A percentile compares a stretch with the other conserved stretches of the same genome.
phyloP scores from a whole-genome alignment of 35 echinoderm and acorn worm species.

The Apostichopus californicus region DNA sequence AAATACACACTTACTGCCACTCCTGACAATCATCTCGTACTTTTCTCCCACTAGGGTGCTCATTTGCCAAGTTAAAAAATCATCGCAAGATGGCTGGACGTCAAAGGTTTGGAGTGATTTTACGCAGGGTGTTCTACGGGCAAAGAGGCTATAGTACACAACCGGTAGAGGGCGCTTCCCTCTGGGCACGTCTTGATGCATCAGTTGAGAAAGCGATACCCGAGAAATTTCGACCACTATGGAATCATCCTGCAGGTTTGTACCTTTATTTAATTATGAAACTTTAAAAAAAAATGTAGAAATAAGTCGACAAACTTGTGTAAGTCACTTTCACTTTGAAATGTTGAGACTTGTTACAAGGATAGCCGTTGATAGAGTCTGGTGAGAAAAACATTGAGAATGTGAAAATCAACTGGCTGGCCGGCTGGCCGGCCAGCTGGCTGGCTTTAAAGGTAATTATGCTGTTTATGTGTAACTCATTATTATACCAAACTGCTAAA shows the following conservation, averaged over 20 bases:
- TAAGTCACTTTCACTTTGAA: neutral
- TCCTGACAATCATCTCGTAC: neutral
- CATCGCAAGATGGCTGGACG: constrained; percentile 21
- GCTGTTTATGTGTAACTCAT: too few relatives aligned
- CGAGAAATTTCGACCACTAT: constrained; percentile 17
- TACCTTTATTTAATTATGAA: neutral
- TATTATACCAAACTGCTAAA: too few relatives aligned
- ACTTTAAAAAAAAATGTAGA: neutral
- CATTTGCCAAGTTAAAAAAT: neutral
- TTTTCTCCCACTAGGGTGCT: neutral
- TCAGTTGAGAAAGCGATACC: constrained; percentile 34
- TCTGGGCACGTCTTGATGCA: constrained; percentile 25
- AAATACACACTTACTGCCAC: neutral
- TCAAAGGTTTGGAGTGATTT: neutral
- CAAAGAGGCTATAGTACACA: constrained; percentile 49
- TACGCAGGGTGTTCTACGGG: constrained; percentile 26
- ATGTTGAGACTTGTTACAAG: neutral
- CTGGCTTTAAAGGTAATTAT: too few relatives aligned
- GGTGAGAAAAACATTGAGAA: too few relatives aligned
- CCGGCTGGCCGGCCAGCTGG: too few relatives aligned
- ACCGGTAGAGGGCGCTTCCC: neutral
- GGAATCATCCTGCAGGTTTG: constrained; percentile 46
- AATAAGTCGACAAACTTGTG: neutral
- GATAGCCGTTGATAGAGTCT: too few relatives aligned
- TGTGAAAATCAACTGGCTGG: too few relatives aligned